Base-by-base conservation (phyloP, 1,140 invertebrate species). In the Hypothenemus hampei region DNA sequence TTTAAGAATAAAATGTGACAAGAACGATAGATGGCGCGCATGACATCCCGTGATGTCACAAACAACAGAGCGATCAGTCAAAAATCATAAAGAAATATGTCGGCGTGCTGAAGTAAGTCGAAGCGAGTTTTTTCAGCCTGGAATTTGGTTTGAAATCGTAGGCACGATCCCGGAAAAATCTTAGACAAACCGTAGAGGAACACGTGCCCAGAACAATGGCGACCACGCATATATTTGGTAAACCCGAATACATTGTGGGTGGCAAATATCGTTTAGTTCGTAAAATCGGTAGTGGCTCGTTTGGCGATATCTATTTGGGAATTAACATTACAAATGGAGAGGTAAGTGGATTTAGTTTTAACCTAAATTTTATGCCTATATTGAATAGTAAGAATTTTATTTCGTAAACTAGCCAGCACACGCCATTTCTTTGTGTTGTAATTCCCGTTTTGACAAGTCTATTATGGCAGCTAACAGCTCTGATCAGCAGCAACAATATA, bases 241-340 rank as follows among this genome's bases (percentile, higher is more conserved):
- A 69, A 61, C 60, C 64, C 55, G 70, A 72, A 51, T 71, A 69
- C 59, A 79, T 92, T 67, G 87, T 95, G 65, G 90, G 86, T 65
- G 84, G 83, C 64, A 94, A 95, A 75, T 98, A 98, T 77, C 86
- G 93, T 70, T 81, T 99, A 64, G 86, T 97, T 65, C 81, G 95
- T 63, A 97, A 97, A 81, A 98, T 99, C 69, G 97, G 91, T 71
- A 95, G 92, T 73, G 97, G 97, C 62, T 98, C 95, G 3, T 99
- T 99, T 77, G 97, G 97, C 70, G 96, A 98, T 76, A 98, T 99
- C 72, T 98, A 96, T 75, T 80, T 98, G 65, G 94, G 90, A 59
- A 94, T 97, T 74, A 97, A 97, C 79, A 85, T 94, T 68, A 81
- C 85, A 67, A 96, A 93, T 84, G 95, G 94, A 73, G 95, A 97